Evolutionary conservation across 2,888 invertebrate genomes (phyloP), one percentile per base, ranked within the genome.

Genomic region (Ectropis crepuscularia): DNA sequence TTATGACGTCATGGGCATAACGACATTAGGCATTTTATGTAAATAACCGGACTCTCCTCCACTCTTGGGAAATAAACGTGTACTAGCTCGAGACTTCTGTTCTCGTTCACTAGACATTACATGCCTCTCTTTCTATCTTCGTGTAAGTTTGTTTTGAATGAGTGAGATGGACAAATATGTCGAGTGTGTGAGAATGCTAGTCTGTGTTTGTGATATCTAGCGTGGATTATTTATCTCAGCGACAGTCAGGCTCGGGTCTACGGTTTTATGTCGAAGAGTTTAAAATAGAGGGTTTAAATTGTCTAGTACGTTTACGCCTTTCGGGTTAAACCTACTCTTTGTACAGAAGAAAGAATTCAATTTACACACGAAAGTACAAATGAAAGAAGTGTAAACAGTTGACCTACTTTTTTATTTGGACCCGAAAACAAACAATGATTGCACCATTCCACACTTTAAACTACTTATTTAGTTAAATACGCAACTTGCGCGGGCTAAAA

Each of bases 1-100:
- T 60, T 65, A 65, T 57, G 79, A 86, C 81, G 81, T 77, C 78
- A 83, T 78, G 81, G 74, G 76, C 82, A 79, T 83, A 80, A 79
- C 79, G 79, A 78, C 78, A 85, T 86, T 84, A 84, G 82, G 74
- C 80, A 82, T 80, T 86, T 83, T 85, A 88, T 87, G 87, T 81
- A 87, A 88, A 88, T 87, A 79, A 76, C 71, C 77, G 81, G 78
- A 68, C 73, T 65, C 57, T 47, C 50, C 60, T 66, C 72, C 76
- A 73, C 86, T 81, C 83, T 50, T 53, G 86, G 87, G 86, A 85
- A 87, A 88, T 87, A 84, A 81, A 78, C 74, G 78, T 72, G 75
- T 60, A 43, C 60, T 64, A 64, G 47, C 57, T 9, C n/a, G 28
- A 8, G 9, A 28, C 16, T 8, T 5, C 47, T 47, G 9, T 28